Evolutionary conservation across 2,888 invertebrate species (phyloP), one percentile per base, ranked within the genome.

Genomic region (Drosophila suboccidentalis): DNA sequence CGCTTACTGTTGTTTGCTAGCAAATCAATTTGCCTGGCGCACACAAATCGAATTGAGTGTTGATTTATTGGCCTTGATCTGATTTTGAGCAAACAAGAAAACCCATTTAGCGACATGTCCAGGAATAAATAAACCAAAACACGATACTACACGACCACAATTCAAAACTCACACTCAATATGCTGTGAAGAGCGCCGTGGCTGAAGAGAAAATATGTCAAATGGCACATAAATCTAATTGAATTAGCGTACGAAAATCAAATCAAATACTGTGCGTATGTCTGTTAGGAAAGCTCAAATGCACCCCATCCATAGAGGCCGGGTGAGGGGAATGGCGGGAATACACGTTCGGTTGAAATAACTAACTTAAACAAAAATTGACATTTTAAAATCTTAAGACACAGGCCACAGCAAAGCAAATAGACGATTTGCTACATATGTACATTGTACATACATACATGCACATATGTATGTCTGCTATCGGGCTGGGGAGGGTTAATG

Each of bases 21-120:
- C 72, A 76, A 78, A 67, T 67, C 78, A 63, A 75, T 78, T 75
- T 77, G 67, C 51, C 62, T 61, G 59, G 17, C 57, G 58, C 64
- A 64, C 55, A 71, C 71, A 83, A 83, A 86, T 83, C 78, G 71
- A 77, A 86, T 80, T 64, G 87, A 72, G 81, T 82, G 81, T 82
- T 87, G 82, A 82, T 82, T 83, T 87, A 87, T 82, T 80, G 81
- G 75, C 84, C 80, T 78, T 82, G 87, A 87, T 82, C 81, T 82
- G 87, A 87, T 83, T 86, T 87, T 75, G 80, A 86, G 66, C 73
- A 86, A 82, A 82, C 77, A 82, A 86, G 83, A 80, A 86, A 76
- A 73, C 80, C 77, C 77, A 82, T 86, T 83, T 86, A 83, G 74
- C 86, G 81, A 69, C 68, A 82, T 81, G 86, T 80, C 76, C 82